These are phyloP conservation scores for Anguilla marmorata DNA, from an alignment of 2,797 vertebrate genomes.

Conservation along the genomic window DNA sequence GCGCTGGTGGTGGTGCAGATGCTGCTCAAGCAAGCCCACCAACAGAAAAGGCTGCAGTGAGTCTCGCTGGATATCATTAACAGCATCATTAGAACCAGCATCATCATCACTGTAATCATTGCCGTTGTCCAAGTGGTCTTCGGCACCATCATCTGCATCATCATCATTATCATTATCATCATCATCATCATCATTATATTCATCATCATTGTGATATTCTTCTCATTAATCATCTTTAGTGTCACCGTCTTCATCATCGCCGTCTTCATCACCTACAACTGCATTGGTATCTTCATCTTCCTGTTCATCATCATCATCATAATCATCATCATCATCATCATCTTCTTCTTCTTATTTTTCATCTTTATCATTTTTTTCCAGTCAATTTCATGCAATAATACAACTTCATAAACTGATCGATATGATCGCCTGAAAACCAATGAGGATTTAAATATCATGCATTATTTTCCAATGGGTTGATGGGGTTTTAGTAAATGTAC, in stretches of 20 bases:
- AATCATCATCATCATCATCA: background rate
- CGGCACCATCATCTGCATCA: background rate
- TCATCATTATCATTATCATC: background rate
- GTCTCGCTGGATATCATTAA: conserved; percentile 42
- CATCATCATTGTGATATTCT: background rate
- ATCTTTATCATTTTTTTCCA: conserved; percentile 17
- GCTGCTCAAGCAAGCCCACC: conserved; percentile 32
- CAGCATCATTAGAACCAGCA: background rate
- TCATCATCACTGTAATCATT: conserved; percentile 5
- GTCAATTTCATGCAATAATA: background rate
- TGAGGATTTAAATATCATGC: background rate
- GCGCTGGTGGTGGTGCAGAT: background rate
- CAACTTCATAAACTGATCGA: background rate
- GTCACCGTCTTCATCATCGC: conserved; percentile 8
- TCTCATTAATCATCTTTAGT: conserved; percentile 28
- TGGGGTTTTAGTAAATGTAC: background rate
- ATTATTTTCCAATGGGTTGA: background rate
- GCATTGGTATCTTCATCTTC: background rate
- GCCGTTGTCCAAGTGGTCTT: background rate
- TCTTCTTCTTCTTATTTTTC: conserved; percentile 18
- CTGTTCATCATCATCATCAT: conserved; percentile 22
- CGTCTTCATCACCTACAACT: background rate
- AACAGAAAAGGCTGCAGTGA: conserved; percentile 62
- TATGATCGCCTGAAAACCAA: background rate
- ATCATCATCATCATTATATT: background rate